Base-by-base conservation (phyloP, 2,113 vertebrate species). In the Lepus timidus region DNA sequence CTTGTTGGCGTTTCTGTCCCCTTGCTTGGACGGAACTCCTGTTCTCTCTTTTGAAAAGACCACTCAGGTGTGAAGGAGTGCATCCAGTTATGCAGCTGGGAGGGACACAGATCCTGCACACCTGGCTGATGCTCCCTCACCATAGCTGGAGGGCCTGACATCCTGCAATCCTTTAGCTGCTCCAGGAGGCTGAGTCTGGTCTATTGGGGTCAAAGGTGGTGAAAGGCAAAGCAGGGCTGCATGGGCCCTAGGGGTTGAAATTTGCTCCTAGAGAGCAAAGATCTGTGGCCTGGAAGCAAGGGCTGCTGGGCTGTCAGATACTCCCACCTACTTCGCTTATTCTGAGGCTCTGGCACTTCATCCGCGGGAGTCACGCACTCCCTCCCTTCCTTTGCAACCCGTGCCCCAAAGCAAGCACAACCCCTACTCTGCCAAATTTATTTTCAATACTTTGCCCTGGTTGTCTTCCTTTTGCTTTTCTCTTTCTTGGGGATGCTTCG, bases 401-500 rank as follows among this genome's bases (percentile, higher is more conserved):
- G 16, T 39, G 36, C n/a, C 44, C 33, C 4, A 17, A 33, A 52
- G n/a, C 20, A 62, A 33, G 17, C 70, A 33, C 64, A 6, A 58
- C 62, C n/a, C 55, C 39, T 12, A n/a, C 52, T 64, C 67, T 62
- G 33, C 55, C 27, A 36, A 4, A 1, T 84, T 55, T 8, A 4
- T 55, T 81, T 58, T 81, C 13, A 39, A 44, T 27, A 31, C 55
- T 58, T 68, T 19, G 33, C 6, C 73, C 49, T 75, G 2, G 0
- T 20, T 23, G 22, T 29, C 31, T 75, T 12, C 8, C 36, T 85
- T 86, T 92, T 58, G 19, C 3, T 74, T 96, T 83, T 82, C 58
- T 85, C 52, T 88, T 14, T 95, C 75, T 73, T 61, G 62, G 83
- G 22, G 6, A 75, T 78, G 17, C 36, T 86, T 87, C 82, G 22